Conservation (phyloP, 23 tunicate genomes). For the Aplidium turbinatum region DNA sequence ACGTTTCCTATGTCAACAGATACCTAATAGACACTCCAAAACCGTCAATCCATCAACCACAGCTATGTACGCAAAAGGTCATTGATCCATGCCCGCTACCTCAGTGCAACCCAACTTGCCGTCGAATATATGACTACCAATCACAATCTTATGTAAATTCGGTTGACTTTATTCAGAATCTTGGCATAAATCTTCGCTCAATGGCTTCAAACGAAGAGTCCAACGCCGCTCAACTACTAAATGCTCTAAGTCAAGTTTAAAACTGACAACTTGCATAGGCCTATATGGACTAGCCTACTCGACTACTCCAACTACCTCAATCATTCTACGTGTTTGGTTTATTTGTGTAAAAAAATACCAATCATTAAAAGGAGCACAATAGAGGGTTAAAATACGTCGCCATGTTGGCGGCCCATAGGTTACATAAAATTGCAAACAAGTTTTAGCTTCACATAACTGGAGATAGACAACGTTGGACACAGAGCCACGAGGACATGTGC, state of each 20-base stretch:
- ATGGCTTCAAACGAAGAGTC: conserved; percentile 9
- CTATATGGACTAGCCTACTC: too few species aligned
- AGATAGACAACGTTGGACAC: too few species aligned
- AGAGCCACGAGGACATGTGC: too few species aligned
- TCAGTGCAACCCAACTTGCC: conserved; percentile 38
- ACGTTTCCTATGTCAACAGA: conserved; percentile 7
- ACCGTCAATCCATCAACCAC: conserved; percentile 2
- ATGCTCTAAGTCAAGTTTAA: conserved; percentile 3
- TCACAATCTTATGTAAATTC: background rate
- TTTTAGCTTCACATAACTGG: too few species aligned
- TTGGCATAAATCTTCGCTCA: conserved; percentile 2
- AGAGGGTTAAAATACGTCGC: too few species aligned
- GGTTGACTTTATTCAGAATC: background rate
- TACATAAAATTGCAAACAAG: too few species aligned
- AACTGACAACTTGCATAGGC: too few species aligned
- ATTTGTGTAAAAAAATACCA: too few species aligned
- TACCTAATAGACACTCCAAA: conserved; percentile 27
- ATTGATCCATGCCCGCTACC: conserved; percentile 39
- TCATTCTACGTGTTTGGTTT: too few species aligned
- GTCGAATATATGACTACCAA: background rate
- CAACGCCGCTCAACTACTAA: conserved; percentile 14
- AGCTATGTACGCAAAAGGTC: conserved; percentile 12
- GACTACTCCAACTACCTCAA: too few species aligned
- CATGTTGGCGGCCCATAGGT: too few species aligned
- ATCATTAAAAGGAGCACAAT: too few species aligned